These are phyloP conservation scores for Camptogramma bilineatum DNA, from an alignment of 2,888 invertebrate genomes.

Conservation along the genomic window DNA sequence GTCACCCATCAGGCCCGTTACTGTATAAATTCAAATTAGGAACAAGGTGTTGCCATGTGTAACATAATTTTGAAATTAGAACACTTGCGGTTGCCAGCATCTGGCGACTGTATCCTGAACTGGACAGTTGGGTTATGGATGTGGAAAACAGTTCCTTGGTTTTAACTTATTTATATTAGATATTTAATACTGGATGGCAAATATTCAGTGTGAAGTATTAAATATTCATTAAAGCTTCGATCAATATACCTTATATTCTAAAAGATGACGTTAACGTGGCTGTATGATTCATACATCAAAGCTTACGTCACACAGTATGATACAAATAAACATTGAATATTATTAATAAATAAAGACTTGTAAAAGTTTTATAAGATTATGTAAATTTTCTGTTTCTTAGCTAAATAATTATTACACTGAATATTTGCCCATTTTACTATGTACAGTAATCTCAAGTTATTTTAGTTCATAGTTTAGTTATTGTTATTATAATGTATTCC, in stretches of 20 bases:
- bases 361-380: no score
- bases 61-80: slow-evolving; percentile 51
- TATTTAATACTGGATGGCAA: neutral
- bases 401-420: neutral
- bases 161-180: slow-evolving; percentile 49
- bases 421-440: neutral
- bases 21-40: slow-evolving; percentile 15
- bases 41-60: slow-evolving; percentile 37
- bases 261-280: neutral
- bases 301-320: no score
- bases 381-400: no score
- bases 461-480: no score
- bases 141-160: slow-evolving; percentile 50
- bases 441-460: no score
- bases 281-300: no score
- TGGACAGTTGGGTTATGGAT: slow-evolving; percentile 39
- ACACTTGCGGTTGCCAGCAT: slow-evolving; percentile 47
- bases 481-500: neutral
- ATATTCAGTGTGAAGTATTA: slow-evolving; percentile 4
- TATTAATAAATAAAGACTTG: no score
- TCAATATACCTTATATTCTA: neutral
- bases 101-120: slow-evolving; percentile 29
- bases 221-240: neutral
- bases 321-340: no score
- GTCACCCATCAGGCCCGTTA: slow-evolving; percentile 4